phyloP scores from a whole-genome alignment of 1,140 invertebrate genomes.

The Rhagoletis zephyria region DNA sequence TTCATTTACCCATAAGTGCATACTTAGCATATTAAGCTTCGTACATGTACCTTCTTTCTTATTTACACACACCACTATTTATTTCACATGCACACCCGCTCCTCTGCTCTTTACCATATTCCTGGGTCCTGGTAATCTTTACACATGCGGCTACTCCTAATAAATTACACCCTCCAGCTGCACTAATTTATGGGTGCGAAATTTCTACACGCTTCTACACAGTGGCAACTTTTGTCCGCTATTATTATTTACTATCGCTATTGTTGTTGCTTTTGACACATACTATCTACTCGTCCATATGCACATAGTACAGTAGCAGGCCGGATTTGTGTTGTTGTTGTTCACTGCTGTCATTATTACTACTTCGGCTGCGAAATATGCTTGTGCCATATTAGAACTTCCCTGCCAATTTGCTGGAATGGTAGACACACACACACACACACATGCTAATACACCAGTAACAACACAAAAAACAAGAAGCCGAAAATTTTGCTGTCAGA shows the following conservation, averaged over 20 bases:
- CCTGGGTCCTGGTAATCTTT: background rate
- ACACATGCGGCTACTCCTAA: conserved; percentile 34
- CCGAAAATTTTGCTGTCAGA: conserved; percentile 11
- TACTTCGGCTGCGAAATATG: conserved; percentile 25
- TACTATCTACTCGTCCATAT: too few species aligned
- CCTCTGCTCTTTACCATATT: too few species aligned
- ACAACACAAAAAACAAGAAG: background rate
- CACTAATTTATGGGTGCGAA: conserved; percentile 51
- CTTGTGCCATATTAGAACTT: conserved; percentile 48
- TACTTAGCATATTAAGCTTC: background rate
- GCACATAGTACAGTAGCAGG: background rate
- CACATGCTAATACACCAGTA: background rate
- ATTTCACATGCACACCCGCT: background rate
- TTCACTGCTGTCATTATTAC: conserved; percentile 24
- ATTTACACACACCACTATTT: background rate
- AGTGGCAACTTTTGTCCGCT: background rate
- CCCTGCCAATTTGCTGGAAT: conserved; percentile 39
- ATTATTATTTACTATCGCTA: background rate
- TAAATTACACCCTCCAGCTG: conserved; percentile 45
- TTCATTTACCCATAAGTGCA: too few species aligned
- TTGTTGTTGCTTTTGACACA: conserved; percentile 35
- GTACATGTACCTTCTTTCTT: background rate
- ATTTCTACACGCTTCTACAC: background rate
- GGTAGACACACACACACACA: background rate
- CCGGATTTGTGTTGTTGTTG: background rate